A percentile compares a stretch with the other conserved stretches of the same genome.
These are phyloP conservation scores for Azorinus chamasolen DNA, from an alignment of 2,888 invertebrate species.

Conservation along the genomic window DNA sequence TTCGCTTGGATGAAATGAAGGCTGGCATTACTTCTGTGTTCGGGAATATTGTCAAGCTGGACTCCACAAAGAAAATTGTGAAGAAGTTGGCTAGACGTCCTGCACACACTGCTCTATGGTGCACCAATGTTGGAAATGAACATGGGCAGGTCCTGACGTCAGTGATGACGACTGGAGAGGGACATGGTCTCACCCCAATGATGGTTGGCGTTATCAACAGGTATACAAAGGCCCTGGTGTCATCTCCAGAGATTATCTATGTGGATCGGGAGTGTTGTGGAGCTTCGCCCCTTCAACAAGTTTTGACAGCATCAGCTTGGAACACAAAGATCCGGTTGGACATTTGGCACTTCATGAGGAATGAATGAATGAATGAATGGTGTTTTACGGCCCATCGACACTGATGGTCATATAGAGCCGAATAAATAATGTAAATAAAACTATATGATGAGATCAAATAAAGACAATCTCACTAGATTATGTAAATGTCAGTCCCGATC, in stretches of 20 bases:
- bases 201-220: constrained; percentile 46
- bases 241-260: constrained; percentile 70
- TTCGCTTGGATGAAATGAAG: constrained; percentile 63
- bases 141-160: too few relatives aligned
- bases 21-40: constrained; percentile 64
- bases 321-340: constrained; percentile 39
- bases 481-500: too few relatives aligned
- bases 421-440: too few relatives aligned
- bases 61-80: constrained; percentile 71
- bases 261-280: constrained; percentile 75
- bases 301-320: not conserved
- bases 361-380: too few relatives aligned
- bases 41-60: constrained; percentile 67
- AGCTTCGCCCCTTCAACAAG: not conserved
- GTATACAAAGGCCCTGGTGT: not conserved
- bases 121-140: not conserved
- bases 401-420: too few relatives aligned
- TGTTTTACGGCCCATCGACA: too few relatives aligned
- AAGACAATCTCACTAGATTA: too few relatives aligned
- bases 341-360: constrained; percentile 73
- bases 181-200: constrained; percentile 56
- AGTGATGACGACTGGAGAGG: constrained; percentile 4
- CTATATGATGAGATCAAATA: too few relatives aligned
- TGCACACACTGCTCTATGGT: constrained; percentile 63
- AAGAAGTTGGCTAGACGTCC: too few relatives aligned